phyloP scores from a whole-genome alignment of 1,140 invertebrate species.

The Archivesica marissinica region DNA sequence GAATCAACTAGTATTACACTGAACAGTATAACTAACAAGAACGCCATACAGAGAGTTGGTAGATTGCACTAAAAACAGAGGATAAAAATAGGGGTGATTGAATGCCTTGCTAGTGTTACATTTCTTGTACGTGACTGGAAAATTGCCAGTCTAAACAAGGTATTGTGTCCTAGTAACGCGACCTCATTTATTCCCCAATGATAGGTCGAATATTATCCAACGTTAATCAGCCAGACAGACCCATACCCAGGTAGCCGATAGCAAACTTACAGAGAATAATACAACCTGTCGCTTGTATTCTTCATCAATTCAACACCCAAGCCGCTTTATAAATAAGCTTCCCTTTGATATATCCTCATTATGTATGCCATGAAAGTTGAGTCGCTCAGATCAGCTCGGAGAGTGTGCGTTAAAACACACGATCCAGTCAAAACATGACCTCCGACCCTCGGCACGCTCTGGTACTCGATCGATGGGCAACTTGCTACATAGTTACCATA shows the following conservation, averaged over 20 bases:
- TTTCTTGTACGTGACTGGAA: background rate
- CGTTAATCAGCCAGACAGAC: constrained; percentile 6
- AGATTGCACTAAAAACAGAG: too few relatives aligned
- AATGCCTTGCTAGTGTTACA: too few relatives aligned
- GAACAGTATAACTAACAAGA: too few relatives aligned
- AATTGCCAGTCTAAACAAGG: background rate
- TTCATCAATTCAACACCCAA: constrained; percentile 30
- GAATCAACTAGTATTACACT: too few relatives aligned
- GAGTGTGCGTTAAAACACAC: background rate
- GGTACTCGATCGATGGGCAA: background rate
- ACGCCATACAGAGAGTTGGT: too few relatives aligned
- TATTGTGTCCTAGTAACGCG: background rate
- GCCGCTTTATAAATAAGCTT: background rate
- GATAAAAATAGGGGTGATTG: too few relatives aligned
- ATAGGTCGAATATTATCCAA: background rate
- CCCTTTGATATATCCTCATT: constrained; percentile 22
- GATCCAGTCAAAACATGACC: constrained; percentile 39
- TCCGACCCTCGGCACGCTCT: constrained; percentile 9
- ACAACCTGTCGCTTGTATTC: constrained; percentile 2
- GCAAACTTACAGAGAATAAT: constrained; percentile 9
- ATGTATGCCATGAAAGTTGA: constrained; percentile 15
- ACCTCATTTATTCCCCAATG: background rate
- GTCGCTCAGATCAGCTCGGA: background rate
- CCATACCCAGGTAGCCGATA: background rate
- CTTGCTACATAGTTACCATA: background rate